Conservation (phyloP, 1,140 invertebrate genomes). For the Pararge aegeria region DNA sequence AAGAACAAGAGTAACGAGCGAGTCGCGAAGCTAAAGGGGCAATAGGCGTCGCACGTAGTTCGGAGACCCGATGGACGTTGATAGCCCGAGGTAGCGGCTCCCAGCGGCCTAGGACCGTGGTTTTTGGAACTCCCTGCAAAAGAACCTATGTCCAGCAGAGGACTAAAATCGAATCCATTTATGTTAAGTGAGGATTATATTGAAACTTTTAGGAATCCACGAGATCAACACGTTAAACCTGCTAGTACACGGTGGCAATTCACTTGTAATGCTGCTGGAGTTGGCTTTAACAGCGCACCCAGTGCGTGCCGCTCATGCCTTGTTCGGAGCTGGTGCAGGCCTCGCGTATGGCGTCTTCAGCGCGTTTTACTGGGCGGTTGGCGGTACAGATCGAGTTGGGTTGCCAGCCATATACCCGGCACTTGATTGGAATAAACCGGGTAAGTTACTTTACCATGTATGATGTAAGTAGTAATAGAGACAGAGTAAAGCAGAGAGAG, state of each 20-base stretch:
- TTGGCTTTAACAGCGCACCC: constrained; percentile 85
- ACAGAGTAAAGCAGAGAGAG: too few relatives aligned
- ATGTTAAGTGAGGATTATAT: not conserved
- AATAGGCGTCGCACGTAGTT: too few relatives aligned
- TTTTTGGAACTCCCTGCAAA: too few relatives aligned
- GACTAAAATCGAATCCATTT: not conserved
- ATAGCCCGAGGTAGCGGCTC: too few relatives aligned
- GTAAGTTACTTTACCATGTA: constrained; percentile 20
- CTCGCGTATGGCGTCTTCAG: constrained; percentile 68
- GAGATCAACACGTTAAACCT: constrained; percentile 84
- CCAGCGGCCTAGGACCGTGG: too few relatives aligned
- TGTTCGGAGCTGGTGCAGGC: constrained; percentile 80
- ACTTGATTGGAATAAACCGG: constrained; percentile 69
- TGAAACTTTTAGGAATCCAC: constrained; percentile 66
- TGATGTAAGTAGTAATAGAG: too few relatives aligned
- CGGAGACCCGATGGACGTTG: too few relatives aligned
- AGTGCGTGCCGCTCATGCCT: constrained; percentile 82
- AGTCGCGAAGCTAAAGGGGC: too few relatives aligned
- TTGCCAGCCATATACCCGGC: constrained; percentile 60
- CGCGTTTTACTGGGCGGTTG: constrained; percentile 66
- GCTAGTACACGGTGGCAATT: constrained; percentile 87
- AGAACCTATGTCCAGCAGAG: too few relatives aligned
- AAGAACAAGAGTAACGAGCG: too few relatives aligned
- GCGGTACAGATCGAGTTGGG: constrained; percentile 62
- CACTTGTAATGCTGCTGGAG: constrained; percentile 87